phyloP scores from a whole-genome alignment of 1,140 invertebrate species.

The Scaptodrosophila lebanonensis region DNA sequence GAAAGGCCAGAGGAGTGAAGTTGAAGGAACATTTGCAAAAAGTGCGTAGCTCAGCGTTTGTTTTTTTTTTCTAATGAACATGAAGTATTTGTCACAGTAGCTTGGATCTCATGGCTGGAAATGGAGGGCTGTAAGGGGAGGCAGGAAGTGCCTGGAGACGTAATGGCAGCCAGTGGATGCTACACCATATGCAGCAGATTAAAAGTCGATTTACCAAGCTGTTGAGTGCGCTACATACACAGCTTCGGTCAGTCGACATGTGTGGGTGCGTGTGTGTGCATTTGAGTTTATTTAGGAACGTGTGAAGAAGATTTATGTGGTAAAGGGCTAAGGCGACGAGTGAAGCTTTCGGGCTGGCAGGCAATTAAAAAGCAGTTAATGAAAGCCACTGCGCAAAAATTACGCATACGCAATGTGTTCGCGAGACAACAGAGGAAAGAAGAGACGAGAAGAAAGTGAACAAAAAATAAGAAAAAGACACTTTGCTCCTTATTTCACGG shows the following conservation, averaged over 20 bases:
- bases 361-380: slow-evolving; percentile 71
- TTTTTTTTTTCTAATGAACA: no score
- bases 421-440: slow-evolving; percentile 11
- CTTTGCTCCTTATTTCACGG: slow-evolving; percentile 14
- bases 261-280: slow-evolving; percentile 8
- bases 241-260: slow-evolving; percentile 25
- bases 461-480: no score
- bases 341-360: no score
- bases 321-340: slow-evolving; percentile 36
- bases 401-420: slow-evolving; percentile 63
- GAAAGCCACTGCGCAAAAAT: slow-evolving; percentile 49
- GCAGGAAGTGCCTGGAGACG: slow-evolving; percentile 4
- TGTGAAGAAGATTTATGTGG: slow-evolving; percentile 51
- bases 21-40: slow-evolving; percentile 17
- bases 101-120: no score
- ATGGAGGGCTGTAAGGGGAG: slow-evolving; percentile 3
- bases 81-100: no score
- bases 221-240: slow-evolving; percentile 22
- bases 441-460: slow-evolving; percentile 4
- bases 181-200: slow-evolving; percentile 64
- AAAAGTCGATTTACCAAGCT: slow-evolving; percentile 69
- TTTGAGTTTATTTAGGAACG: slow-evolving; percentile 9
- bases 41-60: slow-evolving; percentile 36
- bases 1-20: no score
- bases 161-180: slow-evolving; percentile 49